A percentile compares a stretch with the other conserved stretches of the same genome.
These are phyloP conservation scores for Pseudorasbora parva DNA, from an alignment of 2,113 vertebrate species.

Conservation along the genomic window DNA sequence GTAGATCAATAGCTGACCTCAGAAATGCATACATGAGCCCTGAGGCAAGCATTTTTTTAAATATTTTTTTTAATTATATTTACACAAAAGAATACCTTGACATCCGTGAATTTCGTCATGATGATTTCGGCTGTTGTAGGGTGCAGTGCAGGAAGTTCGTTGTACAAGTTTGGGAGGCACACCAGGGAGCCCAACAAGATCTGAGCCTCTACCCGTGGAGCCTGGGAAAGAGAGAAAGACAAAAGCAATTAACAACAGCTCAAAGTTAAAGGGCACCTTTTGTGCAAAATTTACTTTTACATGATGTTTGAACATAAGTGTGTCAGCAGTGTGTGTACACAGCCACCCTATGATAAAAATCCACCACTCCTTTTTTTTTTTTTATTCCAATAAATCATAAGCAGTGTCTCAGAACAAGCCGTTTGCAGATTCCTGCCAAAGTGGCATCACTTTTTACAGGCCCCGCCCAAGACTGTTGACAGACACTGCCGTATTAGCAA, in stretches of 20 bases:
- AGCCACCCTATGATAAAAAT: too few species aligned
- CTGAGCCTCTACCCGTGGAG: slow-evolving; percentile 96
- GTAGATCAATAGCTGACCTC: neutral
- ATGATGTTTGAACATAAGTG: too few species aligned
- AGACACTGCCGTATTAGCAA: too few species aligned
- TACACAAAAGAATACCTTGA: slow-evolving; percentile 72
- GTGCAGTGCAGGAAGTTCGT: slow-evolving; percentile 91
- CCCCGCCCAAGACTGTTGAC: too few species aligned
- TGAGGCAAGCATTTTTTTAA: neutral
- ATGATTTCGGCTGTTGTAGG: slow-evolving; percentile 90
- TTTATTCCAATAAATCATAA: too few species aligned
- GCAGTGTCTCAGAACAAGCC: too few species aligned
- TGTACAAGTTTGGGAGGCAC: slow-evolving; percentile 96
- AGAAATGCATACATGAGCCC: neutral
- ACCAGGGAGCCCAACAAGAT: slow-evolving; percentile 95
- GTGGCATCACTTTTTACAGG: too few species aligned
- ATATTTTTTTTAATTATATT: neutral
- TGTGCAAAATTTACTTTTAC: too few species aligned
- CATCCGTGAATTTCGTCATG: slow-evolving; percentile 92
- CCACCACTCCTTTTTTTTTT: too few species aligned
- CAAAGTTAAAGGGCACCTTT: neutral
- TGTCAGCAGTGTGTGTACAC: too few species aligned
- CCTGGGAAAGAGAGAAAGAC: slow-evolving; percentile 70
- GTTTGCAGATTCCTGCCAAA: too few species aligned
- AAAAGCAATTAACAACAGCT: neutral